phyloP scores from a whole-genome alignment of 1,140 invertebrate species.

The Sminthurides bifidus region DNA sequence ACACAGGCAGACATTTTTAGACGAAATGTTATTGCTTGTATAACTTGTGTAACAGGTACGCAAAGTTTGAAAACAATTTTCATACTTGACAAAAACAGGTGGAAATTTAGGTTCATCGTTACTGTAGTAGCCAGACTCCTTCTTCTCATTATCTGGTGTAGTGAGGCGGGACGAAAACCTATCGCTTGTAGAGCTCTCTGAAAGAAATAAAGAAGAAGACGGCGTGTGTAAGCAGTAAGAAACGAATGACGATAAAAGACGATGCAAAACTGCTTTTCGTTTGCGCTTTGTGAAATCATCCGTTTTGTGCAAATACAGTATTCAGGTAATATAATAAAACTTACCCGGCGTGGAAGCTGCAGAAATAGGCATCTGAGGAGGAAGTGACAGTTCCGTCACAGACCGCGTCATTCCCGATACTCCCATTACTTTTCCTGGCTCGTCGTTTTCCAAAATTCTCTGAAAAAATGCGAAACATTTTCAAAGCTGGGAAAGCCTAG shows the following conservation, averaged over 20 bases:
- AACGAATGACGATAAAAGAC: no score
- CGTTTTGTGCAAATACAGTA: neutral
- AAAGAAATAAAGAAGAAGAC: constrained; percentile 3
- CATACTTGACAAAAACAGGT: constrained; percentile 30
- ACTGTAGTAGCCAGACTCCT: constrained; percentile 29
- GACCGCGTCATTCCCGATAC: constrained; percentile 25
- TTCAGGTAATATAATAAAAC: neutral
- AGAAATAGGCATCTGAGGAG: constrained; percentile 16
- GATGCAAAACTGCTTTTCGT: no score
- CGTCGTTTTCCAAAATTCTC: constrained; percentile 42
- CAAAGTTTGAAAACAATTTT: neutral
- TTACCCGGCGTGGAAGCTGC: constrained; percentile 28
- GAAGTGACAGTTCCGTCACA: constrained; percentile 25
- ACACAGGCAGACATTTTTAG: neutral
- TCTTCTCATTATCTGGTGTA: constrained; percentile 31
- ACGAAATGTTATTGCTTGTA: neutral
- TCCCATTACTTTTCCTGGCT: constrained; percentile 29
- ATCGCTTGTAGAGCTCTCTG: constrained; percentile 31
- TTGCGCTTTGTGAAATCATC: no score
- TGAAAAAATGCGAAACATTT: constrained; percentile 30
- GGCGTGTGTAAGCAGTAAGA: constrained; percentile 20
- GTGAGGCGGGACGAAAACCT: constrained; percentile 26
- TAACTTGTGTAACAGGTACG: neutral
- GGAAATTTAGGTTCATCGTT: constrained; percentile 28
- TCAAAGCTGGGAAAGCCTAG: no score